A percentile compares a stretch with the other conserved stretches of the same genome.
These are phyloP conservation scores for Diadumene lineata DNA, from an alignment of 92 coral and sea anemone genomes.

Conservation along the genomic window DNA sequence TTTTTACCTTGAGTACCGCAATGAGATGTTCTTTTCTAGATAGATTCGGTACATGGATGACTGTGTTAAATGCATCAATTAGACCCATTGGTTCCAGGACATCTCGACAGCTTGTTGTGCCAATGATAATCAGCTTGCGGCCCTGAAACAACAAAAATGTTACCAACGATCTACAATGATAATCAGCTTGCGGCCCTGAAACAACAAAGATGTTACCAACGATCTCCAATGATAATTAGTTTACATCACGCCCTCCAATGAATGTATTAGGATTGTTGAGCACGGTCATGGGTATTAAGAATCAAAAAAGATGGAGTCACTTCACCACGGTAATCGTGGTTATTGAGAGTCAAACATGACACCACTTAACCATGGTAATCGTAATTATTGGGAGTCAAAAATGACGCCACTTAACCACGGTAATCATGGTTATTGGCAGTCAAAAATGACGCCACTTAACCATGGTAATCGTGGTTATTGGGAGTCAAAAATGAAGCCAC, in stretches of 20 bases:
- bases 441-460: too few species aligned
- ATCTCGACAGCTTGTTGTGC: slow-evolving; percentile 93
- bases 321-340: too few species aligned
- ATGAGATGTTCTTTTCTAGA: slow-evolving; percentile 66
- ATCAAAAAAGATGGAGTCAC: not conserved
- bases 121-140: slow-evolving; percentile 84
- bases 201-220: not conserved
- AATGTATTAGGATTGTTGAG: too few species aligned
- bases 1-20: slow-evolving; percentile 68
- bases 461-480: too few species aligned
- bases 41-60: slow-evolving; percentile 81
- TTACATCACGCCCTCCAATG: too few species aligned
- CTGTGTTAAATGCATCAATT: slow-evolving; percentile 86
- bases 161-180: not conserved
- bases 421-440: too few species aligned
- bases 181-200: slow-evolving; percentile 84
- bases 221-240: not conserved
- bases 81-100: slow-evolving; percentile 93
- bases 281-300: too few species aligned
- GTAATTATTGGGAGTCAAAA: too few species aligned
- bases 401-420: too few species aligned
- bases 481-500: too few species aligned
- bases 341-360: too few species aligned
- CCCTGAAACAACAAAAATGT: slow-evolving; percentile 47
- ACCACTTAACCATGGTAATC: too few species aligned